Base-by-base conservation (phyloP, 2,797 vertebrate genomes). In the Anomalospiza imberbis region DNA sequence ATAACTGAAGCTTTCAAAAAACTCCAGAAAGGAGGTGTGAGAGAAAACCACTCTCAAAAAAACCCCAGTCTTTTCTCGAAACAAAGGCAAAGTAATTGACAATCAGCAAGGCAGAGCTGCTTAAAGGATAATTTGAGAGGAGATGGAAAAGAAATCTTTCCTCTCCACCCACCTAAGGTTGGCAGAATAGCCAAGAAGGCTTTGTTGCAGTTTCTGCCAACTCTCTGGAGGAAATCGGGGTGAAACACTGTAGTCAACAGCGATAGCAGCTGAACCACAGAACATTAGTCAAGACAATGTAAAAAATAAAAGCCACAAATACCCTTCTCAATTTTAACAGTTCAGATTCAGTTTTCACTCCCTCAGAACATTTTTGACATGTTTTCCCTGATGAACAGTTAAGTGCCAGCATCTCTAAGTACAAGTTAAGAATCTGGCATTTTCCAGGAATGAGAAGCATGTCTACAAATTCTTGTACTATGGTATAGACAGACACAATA, bases 401-500 rank as follows among this genome's bases (percentile, higher is more conserved):
- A 91, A 93, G 68, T 89, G 91, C 57, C 87, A 95, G 62, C 73
- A 96, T 93, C 72, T 91, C 57, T 29, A 81, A 89, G 29, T 12
- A 45, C 47, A 76, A 91, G 61, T 95, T 63, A 94, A 89, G 51
- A 78, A 94, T 85, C 58, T 61, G 66, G 73, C 63, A 66, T 91
- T 94, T 94, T 90, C 91, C 80, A 89, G 89, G 61, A 94, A 96
- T 87, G 79, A 90, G 34, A 96, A 95, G 81, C 50, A 95, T 50
- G 80, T 86, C 47, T 88, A 85, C 84, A 94, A 92, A 91, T 94
- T 91, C 67, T 82, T 89, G 34, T 50, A 42, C 74, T 85, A 90
- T 7, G 18, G 48, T 92, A 96, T 34, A 62, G 88, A 58, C 57
- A 91, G 67, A 85, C 58, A 85, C 50, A 76, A 57, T 58, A 83